phyloP scores from a whole-genome alignment of 92 coral and sea anemone genomes.

The Umimayanthus kanabou region DNA sequence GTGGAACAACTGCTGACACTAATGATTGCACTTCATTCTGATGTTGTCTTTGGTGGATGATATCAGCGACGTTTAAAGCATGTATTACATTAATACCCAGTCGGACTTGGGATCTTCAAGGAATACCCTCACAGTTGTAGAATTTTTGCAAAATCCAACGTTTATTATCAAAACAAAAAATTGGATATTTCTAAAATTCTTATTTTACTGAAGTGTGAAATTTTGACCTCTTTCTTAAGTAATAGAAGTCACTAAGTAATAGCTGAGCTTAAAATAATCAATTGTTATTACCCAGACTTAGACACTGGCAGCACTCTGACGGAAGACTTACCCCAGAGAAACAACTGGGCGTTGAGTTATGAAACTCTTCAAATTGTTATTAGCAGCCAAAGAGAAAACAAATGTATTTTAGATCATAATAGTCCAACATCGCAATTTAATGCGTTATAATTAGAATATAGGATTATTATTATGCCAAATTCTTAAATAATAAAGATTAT shows the following conservation, averaged over 20 bases:
- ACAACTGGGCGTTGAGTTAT: neutral
- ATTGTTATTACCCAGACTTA: neutral
- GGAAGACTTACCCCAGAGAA: neutral
- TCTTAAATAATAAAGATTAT: neutral
- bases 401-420: neutral
- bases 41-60: neutral
- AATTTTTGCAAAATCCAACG: neutral
- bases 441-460: neutral
- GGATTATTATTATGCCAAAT: neutral
- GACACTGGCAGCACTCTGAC: neutral
- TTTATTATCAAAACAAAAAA: neutral
- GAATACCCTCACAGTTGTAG: neutral
- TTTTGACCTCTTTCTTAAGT: neutral
- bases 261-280: neutral
- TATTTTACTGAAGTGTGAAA: neutral
- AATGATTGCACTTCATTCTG: neutral
- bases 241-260: neutral
- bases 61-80: neutral
- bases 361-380: neutral
- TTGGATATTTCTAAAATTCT: neutral
- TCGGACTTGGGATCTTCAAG: neutral
- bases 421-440: neutral
- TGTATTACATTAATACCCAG: constrained; percentile 29
- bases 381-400: neutral
- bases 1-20: neutral